These are phyloP conservation scores for Eptatretus atami DNA, from an alignment of 2,797 vertebrate species.

Conservation along the genomic window DNA sequence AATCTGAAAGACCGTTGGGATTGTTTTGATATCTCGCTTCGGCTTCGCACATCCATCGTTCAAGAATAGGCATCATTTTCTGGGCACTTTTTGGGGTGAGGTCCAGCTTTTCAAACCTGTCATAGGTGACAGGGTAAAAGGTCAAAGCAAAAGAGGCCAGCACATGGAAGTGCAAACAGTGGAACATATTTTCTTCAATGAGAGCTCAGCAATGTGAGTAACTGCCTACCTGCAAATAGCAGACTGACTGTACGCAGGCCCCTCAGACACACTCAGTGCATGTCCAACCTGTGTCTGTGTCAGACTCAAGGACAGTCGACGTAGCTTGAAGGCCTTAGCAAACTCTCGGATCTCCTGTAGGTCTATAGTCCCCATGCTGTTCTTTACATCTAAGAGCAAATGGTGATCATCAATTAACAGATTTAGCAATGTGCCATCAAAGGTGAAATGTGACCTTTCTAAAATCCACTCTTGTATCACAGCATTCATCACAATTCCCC, in stretches of 20 bases:
- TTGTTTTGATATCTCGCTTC: conserved; percentile 83
- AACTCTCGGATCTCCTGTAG: conserved; percentile 94
- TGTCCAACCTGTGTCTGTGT: conserved; percentile 95
- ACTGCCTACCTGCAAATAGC: conserved; percentile 59
- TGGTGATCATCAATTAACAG: no score
- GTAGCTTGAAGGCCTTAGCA: conserved; percentile 94
- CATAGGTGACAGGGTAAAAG: background rate
- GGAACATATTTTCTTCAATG: no score
- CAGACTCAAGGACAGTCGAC: conserved; percentile 56
- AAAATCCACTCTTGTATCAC: no score
- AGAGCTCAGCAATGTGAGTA: no score
- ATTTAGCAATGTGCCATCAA: no score
- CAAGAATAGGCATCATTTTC: conserved; percentile 75
- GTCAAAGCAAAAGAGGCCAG: no score
- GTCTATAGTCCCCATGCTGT: conserved; percentile 21
- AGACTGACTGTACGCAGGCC: conserved; percentile 82
- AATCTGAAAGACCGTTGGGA: conserved; percentile 85
- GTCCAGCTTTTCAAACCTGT: conserved; percentile 80
- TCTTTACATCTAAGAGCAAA: background rate
- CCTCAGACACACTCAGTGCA: conserved; percentile 69
- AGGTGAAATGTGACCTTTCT: no score
- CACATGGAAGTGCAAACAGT: no score
- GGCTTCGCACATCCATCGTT: conserved; percentile 74
- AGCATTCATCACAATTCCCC: no score
- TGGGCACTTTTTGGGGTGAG: conserved; percentile 94